Percentiles rank a stretch among this genome's conserved stretches.
Conservation (phyloP, 2,113 vertebrate species). For the Apistogramma diplotaenia region DNA sequence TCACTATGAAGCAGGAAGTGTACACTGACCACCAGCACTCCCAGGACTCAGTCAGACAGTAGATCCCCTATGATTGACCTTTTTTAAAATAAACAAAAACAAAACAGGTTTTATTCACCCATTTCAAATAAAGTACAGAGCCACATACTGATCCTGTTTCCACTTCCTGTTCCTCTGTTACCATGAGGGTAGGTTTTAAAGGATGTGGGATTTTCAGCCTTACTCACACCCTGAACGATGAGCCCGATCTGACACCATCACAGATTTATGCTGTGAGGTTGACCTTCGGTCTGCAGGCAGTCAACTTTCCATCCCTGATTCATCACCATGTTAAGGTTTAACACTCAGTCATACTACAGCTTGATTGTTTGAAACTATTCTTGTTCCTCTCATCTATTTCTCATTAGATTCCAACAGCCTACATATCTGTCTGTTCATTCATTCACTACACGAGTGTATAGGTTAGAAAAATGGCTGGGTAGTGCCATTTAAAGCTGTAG, state of each 20-base stretch:
- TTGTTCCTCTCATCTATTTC: background rate
- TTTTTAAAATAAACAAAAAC: fast-evolving
- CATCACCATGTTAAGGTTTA: background rate
- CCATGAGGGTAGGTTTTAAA: background rate
- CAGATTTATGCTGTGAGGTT: background rate
- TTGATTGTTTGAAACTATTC: background rate
- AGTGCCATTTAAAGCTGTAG: slow-evolving; percentile 22
- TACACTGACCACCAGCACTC: background rate
- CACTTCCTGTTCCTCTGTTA: background rate
- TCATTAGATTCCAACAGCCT: background rate
- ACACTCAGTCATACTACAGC: background rate
- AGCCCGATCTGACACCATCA: background rate
- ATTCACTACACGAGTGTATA: background rate
- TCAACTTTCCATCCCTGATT: background rate
- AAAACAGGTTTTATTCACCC: background rate
- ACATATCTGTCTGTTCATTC: background rate
- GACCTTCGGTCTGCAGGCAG: background rate
- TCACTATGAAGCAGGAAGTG: background rate
- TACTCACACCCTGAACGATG: background rate
- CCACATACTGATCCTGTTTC: background rate
- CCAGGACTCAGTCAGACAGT: background rate
- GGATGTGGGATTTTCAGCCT: background rate
- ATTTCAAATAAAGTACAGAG: background rate
- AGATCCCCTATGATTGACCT: background rate
- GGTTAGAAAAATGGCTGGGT: background rate